These are phyloP conservation scores for Hipposideros larvatus DNA, from an alignment of 2,797 vertebrate genomes.

Conservation along the genomic window DNA sequence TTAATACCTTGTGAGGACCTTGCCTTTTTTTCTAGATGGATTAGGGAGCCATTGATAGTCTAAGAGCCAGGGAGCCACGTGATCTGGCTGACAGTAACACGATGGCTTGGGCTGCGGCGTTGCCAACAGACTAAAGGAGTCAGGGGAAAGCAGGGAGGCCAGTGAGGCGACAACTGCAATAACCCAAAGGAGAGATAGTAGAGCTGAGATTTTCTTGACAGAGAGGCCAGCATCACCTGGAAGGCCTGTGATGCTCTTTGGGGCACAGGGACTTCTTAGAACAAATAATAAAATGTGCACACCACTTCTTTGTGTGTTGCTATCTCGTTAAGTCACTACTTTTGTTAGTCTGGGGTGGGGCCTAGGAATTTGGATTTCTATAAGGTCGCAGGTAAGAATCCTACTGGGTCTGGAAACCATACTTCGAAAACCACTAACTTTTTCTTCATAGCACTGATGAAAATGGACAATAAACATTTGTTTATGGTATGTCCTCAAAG, in stretches of 20 bases:
- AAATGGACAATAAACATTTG: neutral
- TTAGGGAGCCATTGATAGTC: neutral
- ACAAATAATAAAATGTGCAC: neutral
- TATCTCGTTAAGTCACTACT: neutral
- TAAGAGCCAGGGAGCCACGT: neutral
- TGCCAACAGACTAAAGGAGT: neutral
- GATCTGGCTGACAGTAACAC: neutral
- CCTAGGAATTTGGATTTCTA: slow-evolving; percentile 14
- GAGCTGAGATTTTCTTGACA: neutral
- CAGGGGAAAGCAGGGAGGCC: neutral
- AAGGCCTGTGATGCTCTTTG: neutral
- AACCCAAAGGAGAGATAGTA: neutral
- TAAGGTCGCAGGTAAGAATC: neutral
- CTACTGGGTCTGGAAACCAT: neutral
- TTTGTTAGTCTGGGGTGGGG: neutral
- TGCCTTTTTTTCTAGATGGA: neutral
- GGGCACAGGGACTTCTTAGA: neutral
- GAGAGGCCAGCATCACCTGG: neutral
- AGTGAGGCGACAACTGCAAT: neutral
- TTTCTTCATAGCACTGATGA: neutral
- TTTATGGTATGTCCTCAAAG: neutral
- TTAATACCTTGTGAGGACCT: neutral
- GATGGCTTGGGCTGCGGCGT: neutral
- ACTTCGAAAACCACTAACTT: slow-evolving; percentile 33
- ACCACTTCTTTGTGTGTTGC: neutral